Conservation (phyloP, 2,797 vertebrate genomes). For the Sarcoramphus papa region DNA sequence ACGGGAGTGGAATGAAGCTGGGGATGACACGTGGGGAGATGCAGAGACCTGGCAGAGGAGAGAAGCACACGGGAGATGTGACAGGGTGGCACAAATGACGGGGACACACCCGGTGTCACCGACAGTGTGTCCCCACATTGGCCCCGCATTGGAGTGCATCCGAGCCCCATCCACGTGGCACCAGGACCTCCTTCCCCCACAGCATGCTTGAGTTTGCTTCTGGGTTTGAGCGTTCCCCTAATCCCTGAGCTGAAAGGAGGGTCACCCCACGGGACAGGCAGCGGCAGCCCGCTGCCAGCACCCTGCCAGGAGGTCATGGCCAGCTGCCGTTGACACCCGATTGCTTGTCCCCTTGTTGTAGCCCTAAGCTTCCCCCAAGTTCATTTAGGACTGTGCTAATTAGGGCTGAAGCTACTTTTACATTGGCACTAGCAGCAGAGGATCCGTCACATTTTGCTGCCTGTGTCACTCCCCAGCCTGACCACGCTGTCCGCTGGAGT, state of each 20-base stretch:
- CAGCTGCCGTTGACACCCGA: rapidly evolving
- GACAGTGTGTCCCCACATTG: background rate
- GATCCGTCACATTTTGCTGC: background rate
- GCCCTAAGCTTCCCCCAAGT: background rate
- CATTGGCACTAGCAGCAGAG: background rate
- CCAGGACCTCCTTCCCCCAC: background rate
- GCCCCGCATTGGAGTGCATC: background rate
- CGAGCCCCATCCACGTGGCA: background rate
- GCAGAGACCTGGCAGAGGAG: background rate
- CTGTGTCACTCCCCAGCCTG: background rate
- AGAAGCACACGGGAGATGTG: background rate
- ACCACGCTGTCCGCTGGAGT: background rate
- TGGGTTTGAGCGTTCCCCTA: background rate
- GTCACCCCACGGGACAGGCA: background rate
- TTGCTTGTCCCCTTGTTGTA: too few relatives aligned
- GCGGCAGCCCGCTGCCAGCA: background rate
- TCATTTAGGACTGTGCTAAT: background rate
- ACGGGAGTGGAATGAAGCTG: background rate
- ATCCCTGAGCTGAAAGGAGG: background rate
- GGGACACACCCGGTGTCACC: background rate
- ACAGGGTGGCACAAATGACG: rapidly evolving
- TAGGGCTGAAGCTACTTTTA: background rate
- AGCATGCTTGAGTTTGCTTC: background rate
- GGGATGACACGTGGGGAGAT: background rate
- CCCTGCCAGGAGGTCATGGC: background rate